Conservation (phyloP, 1,140 invertebrate species). For the Bombus turneri region DNA sequence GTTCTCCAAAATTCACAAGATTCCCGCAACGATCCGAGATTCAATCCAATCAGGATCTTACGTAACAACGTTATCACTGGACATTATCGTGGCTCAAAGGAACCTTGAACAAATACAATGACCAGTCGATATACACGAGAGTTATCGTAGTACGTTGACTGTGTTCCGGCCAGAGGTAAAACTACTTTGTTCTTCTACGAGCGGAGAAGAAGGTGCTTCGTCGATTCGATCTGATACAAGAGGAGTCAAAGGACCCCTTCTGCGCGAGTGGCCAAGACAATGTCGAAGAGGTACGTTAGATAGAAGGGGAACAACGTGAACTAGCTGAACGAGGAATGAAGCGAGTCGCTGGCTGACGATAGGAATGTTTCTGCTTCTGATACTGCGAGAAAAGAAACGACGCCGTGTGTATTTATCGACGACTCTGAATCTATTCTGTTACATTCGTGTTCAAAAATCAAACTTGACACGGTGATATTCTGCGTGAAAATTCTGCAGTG, state of each 20-base stretch:
- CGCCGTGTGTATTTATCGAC: slow-evolving; percentile 51
- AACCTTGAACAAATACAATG: slow-evolving; percentile 33
- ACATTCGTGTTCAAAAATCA: slow-evolving; percentile 28
- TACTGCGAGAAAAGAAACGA: slow-evolving; percentile 32
- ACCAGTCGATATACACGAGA: slow-evolving; percentile 30
- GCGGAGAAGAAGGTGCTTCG: slow-evolving; percentile 46
- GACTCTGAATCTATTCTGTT: slow-evolving; percentile 15
- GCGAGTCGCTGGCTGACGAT: slow-evolving; percentile 55
- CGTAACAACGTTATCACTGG: not conserved
- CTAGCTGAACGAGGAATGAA: slow-evolving; percentile 26
- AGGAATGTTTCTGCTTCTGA: slow-evolving; percentile 62
- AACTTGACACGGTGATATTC: slow-evolving; percentile 34
- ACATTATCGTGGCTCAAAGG: slow-evolving; percentile 11
- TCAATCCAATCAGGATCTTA: slow-evolving; percentile 5
- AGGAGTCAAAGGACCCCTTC: slow-evolving; percentile 61
- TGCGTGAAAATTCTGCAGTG: too few species aligned
- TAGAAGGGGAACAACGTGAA: slow-evolving; percentile 42
- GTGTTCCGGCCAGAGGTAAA: slow-evolving; percentile 45
- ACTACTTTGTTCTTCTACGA: slow-evolving; percentile 48
- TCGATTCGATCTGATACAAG: slow-evolving; percentile 69
- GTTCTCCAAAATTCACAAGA: not conserved
- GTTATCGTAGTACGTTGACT: slow-evolving; percentile 50
- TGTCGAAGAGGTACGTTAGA: slow-evolving; percentile 43
- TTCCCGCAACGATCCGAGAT: not conserved
- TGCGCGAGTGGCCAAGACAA: slow-evolving; percentile 58